phyloP scores from a whole-genome alignment of 1,140 invertebrate genomes.

The Diachasma alloeum region DNA sequence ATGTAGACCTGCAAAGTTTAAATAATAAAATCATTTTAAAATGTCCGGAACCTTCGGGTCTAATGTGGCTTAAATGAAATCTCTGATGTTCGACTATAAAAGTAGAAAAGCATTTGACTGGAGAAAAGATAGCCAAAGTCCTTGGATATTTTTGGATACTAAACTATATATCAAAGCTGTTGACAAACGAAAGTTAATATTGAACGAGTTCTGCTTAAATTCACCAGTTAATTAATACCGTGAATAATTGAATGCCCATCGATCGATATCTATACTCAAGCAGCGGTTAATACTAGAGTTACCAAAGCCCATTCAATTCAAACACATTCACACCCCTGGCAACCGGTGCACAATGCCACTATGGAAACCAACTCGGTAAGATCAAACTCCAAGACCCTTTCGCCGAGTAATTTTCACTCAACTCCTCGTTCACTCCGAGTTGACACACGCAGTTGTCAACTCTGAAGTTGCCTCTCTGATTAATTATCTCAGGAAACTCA shows the following conservation, averaged over 20 bases:
- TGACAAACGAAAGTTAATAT: not conserved
- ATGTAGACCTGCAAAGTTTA: too few species aligned
- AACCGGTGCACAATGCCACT: not conserved
- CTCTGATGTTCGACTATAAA: too few species aligned
- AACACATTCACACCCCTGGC: not conserved
- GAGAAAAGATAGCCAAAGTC: too few species aligned
- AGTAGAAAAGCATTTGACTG: too few species aligned
- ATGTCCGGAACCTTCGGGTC: too few species aligned
- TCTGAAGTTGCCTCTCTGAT: not conserved
- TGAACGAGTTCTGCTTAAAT: not conserved
- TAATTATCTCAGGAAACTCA: not conserved
- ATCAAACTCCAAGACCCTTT: not conserved
- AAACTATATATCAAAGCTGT: not conserved
- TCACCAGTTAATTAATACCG: not conserved
- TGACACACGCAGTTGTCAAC: not conserved
- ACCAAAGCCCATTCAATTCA: not conserved
- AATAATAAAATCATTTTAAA: too few species aligned
- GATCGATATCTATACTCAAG: not conserved
- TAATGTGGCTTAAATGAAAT: too few species aligned
- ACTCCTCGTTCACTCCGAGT: not conserved
- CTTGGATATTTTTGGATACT: too few species aligned
- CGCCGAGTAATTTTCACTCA: not conserved
- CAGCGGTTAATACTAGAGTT: not conserved
- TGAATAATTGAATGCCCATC: not conserved
- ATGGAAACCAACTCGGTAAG: constrained; percentile 1